phyloP scores from a whole-genome alignment of 1,140 invertebrate genomes.

The Leptinotarsa defecta region DNA sequence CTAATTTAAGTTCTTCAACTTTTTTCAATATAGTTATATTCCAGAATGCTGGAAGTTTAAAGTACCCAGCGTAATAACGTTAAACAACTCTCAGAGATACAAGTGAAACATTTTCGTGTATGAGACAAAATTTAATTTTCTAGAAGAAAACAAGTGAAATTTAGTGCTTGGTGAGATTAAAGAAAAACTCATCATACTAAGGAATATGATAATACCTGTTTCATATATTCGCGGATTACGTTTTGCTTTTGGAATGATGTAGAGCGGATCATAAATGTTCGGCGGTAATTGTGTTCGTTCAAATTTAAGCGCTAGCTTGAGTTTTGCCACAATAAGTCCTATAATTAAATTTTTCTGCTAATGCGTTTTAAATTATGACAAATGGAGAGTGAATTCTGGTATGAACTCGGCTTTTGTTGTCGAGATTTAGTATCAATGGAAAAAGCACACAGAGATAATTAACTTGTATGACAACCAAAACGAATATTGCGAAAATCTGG shows the following conservation, averaged over 20 bases:
- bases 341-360: constrained; percentile 28
- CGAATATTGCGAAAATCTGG: too few relatives aligned
- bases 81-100: constrained; percentile 31
- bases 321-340: constrained; percentile 11
- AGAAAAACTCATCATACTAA: constrained; percentile 51
- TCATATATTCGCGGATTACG: constrained; percentile 46
- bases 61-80: constrained; percentile 34
- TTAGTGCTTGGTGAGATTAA: constrained; percentile 50
- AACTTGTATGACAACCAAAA: neutral
- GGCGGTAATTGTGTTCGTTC: constrained; percentile 26
- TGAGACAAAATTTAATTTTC: constrained; percentile 49
- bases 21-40: constrained; percentile 24
- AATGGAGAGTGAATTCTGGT: constrained; percentile 1
- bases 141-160: constrained; percentile 47
- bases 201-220: constrained; percentile 49
- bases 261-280: constrained; percentile 35
- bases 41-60: constrained; percentile 31
- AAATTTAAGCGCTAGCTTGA: constrained; percentile 23
- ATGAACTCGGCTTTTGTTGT: neutral
- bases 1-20: constrained; percentile 30
- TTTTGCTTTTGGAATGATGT: constrained; percentile 36
- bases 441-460: neutral
- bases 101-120: constrained; percentile 37
- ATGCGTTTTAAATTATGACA: constrained; percentile 16
- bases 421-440: neutral